phyloP scores from a whole-genome alignment of 1,140 invertebrate species.

The Wiebesia pumilae region DNA sequence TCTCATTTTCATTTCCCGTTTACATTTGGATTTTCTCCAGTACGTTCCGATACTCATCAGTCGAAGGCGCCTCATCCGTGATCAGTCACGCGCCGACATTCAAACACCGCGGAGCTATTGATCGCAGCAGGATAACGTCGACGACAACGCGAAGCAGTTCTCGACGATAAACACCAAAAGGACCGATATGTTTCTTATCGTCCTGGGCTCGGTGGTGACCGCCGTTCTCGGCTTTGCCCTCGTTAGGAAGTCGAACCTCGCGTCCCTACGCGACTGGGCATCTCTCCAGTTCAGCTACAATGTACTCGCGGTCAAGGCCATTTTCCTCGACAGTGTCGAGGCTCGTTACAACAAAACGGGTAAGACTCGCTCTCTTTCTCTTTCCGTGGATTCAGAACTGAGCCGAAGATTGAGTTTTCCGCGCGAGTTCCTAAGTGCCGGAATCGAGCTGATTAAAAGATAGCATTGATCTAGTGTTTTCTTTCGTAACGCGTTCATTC shows the following conservation, averaged over 20 bases:
- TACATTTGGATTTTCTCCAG: too few species aligned
- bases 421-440: too few species aligned
- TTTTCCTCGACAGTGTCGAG: conserved; percentile 75
- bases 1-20: not conserved
- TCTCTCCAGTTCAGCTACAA: conserved; percentile 74
- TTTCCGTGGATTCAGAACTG: too few species aligned
- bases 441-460: not conserved
- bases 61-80: too few species aligned
- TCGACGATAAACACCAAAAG: not conserved
- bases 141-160: conserved; percentile 33
- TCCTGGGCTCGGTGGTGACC: conserved; percentile 57
- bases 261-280: not conserved
- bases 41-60: not conserved
- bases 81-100: conserved; percentile 29
- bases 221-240: not conserved
- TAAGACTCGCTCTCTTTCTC: conserved; percentile 57
- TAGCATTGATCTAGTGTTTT: too few species aligned
- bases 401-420: too few species aligned
- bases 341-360: conserved; percentile 76
- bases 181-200: conserved; percentile 50
- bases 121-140: conserved; percentile 54
- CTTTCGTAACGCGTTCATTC: too few species aligned
- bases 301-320: conserved; percentile 72
- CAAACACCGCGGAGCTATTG: not conserved
- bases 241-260: not conserved